These are phyloP conservation scores for Narcine bancroftii DNA, from an alignment of 2,113 vertebrate species.

Conservation along the genomic window DNA sequence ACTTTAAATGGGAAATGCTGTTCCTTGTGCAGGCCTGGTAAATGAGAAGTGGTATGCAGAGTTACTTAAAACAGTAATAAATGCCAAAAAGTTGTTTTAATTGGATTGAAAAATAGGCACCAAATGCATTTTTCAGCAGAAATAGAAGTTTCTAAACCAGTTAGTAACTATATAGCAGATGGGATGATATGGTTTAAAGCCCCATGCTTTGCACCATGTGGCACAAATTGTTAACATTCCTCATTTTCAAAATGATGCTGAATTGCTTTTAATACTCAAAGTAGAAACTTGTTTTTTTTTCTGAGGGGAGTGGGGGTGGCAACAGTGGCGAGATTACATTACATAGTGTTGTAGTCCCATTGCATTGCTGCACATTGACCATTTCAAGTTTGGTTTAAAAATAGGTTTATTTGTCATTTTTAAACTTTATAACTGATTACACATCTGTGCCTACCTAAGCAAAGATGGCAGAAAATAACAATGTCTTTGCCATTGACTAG, in stretches of 20 bases:
- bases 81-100: slow-evolving; percentile 92
- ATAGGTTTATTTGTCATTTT: neutral
- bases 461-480: neutral
- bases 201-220: slow-evolving; percentile 10
- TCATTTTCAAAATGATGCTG: slow-evolving; percentile 37
- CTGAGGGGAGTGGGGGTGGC: neutral
- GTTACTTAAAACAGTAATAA: slow-evolving; percentile 91
- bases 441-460: neutral
- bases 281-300: neutral
- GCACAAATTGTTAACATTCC: slow-evolving; percentile 37
- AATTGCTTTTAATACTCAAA: slow-evolving; percentile 30
- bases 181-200: slow-evolving; percentile 35
- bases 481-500: neutral
- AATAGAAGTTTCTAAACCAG: slow-evolving; percentile 50
- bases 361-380: neutral
- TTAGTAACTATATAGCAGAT: slow-evolving; percentile 37
- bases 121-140: slow-evolving; percentile 60
- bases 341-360: neutral
- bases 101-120: slow-evolving; percentile 81
- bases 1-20: slow-evolving; percentile 87
- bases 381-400: neutral
- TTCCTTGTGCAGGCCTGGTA: slow-evolving; percentile 88
- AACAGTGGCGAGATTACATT: neutral
- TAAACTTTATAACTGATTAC: neutral
- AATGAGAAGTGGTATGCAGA: slow-evolving; percentile 82